These are phyloP conservation scores for Saxicola maurus DNA, from an alignment of 2,797 vertebrate species.

Conservation along the genomic window DNA sequence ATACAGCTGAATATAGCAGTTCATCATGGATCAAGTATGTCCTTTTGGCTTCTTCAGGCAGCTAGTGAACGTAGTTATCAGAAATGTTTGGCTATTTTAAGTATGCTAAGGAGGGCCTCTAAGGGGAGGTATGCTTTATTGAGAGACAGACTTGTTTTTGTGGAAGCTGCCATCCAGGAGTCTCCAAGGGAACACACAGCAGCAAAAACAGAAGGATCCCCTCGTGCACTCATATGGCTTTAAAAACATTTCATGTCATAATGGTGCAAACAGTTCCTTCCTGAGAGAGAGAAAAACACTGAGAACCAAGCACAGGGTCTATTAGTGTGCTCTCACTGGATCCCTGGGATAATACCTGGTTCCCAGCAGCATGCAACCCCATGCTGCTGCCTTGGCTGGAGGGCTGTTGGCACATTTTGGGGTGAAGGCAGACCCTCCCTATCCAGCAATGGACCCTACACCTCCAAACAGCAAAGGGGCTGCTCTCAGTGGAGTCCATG, in stretches of 20 bases:
- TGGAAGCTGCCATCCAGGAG: not conserved
- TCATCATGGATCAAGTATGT: conserved; percentile 4
- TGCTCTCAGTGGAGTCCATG: not conserved
- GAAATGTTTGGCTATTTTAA: conserved; percentile 8
- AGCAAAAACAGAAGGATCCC: not conserved
- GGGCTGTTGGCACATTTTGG: fast-evolving
- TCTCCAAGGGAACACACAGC: conserved; percentile 4
- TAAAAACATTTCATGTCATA: not conserved
- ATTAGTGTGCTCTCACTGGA: fast-evolving
- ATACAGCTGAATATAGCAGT: not conserved
- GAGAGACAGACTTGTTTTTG: not conserved
- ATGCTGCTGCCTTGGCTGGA: not conserved
- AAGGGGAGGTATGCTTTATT: not conserved
- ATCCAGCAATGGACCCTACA: not conserved
- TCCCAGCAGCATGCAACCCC: not conserved
- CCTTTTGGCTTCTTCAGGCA: conserved; percentile 5
- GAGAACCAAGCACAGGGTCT: not conserved
- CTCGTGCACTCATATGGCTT: not conserved
- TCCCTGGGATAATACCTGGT: not conserved
- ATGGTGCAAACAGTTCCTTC: not conserved
- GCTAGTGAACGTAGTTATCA: not conserved
- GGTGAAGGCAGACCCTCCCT: not conserved
- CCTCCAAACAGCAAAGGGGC: not conserved
- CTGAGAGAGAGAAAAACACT: not conserved
- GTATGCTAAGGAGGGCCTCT: not conserved